Evolutionary conservation across 2,797 vertebrate genomes (phyloP).

Genomic region (Mycteria americana): DNA sequence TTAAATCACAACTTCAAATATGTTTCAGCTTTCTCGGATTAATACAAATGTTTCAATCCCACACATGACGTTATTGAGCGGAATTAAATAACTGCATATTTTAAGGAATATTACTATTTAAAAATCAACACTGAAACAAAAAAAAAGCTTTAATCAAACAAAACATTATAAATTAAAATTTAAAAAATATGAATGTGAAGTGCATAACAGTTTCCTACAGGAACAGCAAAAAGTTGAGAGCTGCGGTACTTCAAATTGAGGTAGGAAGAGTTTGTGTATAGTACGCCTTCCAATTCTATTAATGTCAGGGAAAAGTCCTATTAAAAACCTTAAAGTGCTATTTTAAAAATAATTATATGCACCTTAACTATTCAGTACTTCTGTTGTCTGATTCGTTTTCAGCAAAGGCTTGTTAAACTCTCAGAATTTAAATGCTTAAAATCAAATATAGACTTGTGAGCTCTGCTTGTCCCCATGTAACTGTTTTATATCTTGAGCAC

Average conservation of each 20-base stretch:
- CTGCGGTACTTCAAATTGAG: not conserved
- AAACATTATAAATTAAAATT: not conserved
- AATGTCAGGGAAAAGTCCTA: not conserved
- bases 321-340: not conserved
- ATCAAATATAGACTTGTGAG: accelerated
- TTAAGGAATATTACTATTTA: not conserved
- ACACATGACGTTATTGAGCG: not conserved
- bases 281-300: not conserved
- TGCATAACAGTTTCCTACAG: accelerated
- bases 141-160: not conserved
- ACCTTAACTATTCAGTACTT: not conserved
- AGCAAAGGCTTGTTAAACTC: not conserved
- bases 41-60: not conserved
- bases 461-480: not conserved
- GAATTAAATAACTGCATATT: not conserved
- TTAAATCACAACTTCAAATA: not conserved
- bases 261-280: not conserved
- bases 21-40: not conserved
- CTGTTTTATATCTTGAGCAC: not conserved
- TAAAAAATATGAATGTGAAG: not conserved
- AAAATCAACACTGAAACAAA: not conserved
- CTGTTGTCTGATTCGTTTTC: not conserved
- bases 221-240: not conserved
- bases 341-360: not conserved
- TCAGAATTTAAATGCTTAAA: not conserved